Base-by-base conservation (phyloP, 2,113 vertebrate species). In the Esox niger region DNA sequence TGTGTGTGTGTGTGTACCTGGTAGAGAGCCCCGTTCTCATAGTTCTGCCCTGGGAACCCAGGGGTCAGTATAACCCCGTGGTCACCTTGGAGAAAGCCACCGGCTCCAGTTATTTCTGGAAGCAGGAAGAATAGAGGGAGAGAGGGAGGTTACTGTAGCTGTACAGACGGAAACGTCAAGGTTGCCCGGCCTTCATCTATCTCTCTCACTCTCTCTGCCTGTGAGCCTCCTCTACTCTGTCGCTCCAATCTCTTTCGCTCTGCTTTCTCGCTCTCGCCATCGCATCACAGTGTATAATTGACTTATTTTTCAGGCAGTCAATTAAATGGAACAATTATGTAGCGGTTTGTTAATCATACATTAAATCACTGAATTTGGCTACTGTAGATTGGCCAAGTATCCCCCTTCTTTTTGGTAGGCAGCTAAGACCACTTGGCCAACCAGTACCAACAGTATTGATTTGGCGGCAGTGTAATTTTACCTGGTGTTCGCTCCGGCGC, bases 71-170 rank as follows among this genome's bases (percentile, higher is more conserved):
- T 70, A 71, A 84, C 77, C 70, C 90, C 91, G 23, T 20, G 78
- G 76, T 91, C 89, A 82, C 88, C 89, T 68, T 91, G 85, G 62
- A 93, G 80, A 81, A 77, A 59, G 59, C 91, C 91, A 71, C 90
- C 91, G 15, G 87, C 88, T 67, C 87, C 89, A 0, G 84, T 76
- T 84, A 93, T 88, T 84, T 90, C 92, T 93, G 76, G 70, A 61
- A 75, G 17, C 11, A 25, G 33, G 66, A 66, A 30, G 32, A 11
- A 35, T 43, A 27, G 13, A 56, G 67, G 80, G 71, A 27, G 13
- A 56, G 67, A 81, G 71, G 56, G 54, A 83, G 68, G 67, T 67
- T 66, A 74, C 66, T 84, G 88, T 5, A 88, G 74, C 62, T 77
- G 20, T 49, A 74, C 73, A 76, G 43, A 71, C 62, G n/a, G n/a